Evolutionary conservation across 2,113 vertebrate species (phyloP).

Genomic region (Sapajus apella): DNA sequence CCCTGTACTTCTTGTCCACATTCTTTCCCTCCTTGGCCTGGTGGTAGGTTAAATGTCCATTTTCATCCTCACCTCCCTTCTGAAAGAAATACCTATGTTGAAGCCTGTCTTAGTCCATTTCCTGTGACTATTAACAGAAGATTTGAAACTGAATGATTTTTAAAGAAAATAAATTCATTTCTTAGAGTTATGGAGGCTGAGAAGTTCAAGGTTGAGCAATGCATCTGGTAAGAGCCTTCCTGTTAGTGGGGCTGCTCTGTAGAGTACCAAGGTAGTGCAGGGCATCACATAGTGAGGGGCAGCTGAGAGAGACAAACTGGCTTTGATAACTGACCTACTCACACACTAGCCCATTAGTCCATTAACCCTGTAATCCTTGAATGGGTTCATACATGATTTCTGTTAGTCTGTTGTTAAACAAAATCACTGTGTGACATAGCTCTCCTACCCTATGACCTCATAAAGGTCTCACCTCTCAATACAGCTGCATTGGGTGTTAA

Average conservation of each 20-base stretch:
- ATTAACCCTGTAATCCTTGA: background rate
- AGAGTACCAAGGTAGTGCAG: background rate
- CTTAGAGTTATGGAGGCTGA: background rate
- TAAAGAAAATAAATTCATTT: background rate
- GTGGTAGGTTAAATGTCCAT: background rate
- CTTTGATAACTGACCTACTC: background rate
- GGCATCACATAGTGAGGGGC: background rate
- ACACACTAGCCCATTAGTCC: background rate
- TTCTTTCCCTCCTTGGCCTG: fast-evolving
- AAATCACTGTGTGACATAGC: too few species aligned
- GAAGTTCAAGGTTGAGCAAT: background rate
- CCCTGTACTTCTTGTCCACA: fast-evolving
- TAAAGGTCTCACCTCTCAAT: background rate
- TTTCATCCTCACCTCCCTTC: background rate
- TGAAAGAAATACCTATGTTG: background rate
- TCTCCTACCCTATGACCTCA: background rate
- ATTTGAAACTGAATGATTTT: background rate
- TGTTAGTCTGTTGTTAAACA: too few species aligned
- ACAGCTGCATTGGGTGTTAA: background rate
- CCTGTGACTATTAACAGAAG: background rate
- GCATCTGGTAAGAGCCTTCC: background rate
- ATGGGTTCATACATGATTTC: background rate
- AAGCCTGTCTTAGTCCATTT: background rate
- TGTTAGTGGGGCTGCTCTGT: background rate
- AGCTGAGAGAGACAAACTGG: background rate